Conservation (phyloP, 2,797 vertebrate genomes). For the Hippopotamyrus pictus region DNA sequence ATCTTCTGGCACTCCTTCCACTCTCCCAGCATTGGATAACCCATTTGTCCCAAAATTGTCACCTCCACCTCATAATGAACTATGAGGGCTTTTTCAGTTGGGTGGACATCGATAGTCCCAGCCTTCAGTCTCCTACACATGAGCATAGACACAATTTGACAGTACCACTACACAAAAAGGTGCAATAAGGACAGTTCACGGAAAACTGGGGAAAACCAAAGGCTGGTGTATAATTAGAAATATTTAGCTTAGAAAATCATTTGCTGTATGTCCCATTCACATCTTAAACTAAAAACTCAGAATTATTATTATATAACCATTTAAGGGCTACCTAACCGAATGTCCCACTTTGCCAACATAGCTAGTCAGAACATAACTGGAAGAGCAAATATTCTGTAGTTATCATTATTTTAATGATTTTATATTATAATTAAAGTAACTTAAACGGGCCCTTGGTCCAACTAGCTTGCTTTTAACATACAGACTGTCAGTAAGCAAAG, state of each 20-base stretch:
- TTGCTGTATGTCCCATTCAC: background rate
- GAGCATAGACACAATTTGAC: background rate
- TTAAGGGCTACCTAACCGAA: background rate
- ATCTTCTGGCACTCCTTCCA: constrained; percentile 92
- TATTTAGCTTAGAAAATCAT: background rate
- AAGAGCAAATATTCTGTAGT: background rate
- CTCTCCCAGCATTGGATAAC: constrained; percentile 76
- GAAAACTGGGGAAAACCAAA: background rate
- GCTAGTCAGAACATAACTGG: background rate
- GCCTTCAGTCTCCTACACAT: constrained; percentile 76
- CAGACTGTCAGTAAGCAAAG: background rate
- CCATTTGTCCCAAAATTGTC: constrained; percentile 77
- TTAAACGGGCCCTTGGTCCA: background rate
- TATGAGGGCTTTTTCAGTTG: constrained; percentile 84
- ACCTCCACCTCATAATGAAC: constrained; percentile 94
- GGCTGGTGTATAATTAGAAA: background rate
- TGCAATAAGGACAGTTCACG: background rate
- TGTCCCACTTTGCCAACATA: background rate
- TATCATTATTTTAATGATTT: background rate
- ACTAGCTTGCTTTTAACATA: background rate
- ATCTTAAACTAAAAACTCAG: background rate
- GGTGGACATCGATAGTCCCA: constrained; percentile 85
- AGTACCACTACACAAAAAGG: background rate
- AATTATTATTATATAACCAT: background rate
- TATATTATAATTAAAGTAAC: background rate